These are phyloP conservation scores for Agrotis exclamationis DNA, from an alignment of 2,888 invertebrate genomes.

Conservation along the genomic window DNA sequence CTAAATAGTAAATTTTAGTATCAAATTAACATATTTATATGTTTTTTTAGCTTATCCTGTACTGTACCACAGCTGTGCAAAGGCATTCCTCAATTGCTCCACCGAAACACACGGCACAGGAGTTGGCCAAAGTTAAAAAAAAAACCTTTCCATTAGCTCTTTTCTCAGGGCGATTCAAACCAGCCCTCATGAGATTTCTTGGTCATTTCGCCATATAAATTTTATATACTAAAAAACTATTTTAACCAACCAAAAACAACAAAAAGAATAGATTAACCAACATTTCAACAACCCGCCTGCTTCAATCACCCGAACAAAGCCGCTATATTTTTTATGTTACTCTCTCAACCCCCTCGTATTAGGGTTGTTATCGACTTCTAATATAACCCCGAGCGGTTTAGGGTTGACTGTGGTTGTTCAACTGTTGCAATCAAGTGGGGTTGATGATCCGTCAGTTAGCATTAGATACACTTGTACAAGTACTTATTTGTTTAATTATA, in stretches of 20 bases:
- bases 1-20: too few relatives aligned
- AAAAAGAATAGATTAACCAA: neutral
- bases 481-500: slow-evolving; percentile 37
- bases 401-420: slow-evolving; percentile 68
- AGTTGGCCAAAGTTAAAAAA: neutral
- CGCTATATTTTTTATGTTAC: slow-evolving; percentile 27
- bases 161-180: too few relatives aligned
- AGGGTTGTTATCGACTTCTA: slow-evolving; percentile 72
- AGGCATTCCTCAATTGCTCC: too few relatives aligned
- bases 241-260: too few relatives aligned
- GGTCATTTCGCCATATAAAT: too few relatives aligned
- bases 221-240: too few relatives aligned
- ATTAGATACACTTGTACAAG: slow-evolving; percentile 50
- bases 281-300: slow-evolving; percentile 19
- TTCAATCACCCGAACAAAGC: slow-evolving; percentile 36
- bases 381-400: slow-evolving; percentile 70
- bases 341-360: slow-evolving; percentile 65
- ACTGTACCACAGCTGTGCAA: too few relatives aligned
- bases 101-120: too few relatives aligned
- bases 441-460: slow-evolving; percentile 35
- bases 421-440: slow-evolving; percentile 70
- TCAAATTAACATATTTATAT: too few relatives aligned
- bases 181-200: too few relatives aligned
- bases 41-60: too few relatives aligned
- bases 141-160: too few relatives aligned